Conservation (phyloP, 2,113 vertebrate species). For the Brevimyrus niger region DNA sequence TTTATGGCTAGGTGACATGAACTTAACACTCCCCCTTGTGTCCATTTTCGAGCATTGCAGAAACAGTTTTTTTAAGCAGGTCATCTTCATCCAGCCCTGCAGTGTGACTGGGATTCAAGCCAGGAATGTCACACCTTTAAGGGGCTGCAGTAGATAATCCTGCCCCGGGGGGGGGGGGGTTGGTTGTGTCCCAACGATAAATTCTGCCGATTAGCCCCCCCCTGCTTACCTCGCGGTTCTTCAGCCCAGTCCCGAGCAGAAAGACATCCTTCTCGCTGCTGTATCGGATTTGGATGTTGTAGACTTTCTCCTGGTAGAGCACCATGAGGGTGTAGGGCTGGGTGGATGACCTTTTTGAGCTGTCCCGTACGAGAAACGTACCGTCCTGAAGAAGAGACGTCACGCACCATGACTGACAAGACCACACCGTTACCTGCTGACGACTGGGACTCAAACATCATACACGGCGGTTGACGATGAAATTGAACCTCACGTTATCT, state of each 20-base stretch:
- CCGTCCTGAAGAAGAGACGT: conserved; percentile 69
- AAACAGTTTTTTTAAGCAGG: not conserved
- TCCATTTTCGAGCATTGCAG: not conserved
- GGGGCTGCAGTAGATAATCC: not conserved
- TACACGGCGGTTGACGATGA: not conserved
- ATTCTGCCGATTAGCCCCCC: not conserved
- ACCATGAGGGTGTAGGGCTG: conserved; percentile 94
- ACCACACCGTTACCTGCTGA: not conserved
- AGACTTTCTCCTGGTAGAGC: conserved; percentile 84
- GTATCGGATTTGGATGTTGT: conserved; percentile 88
- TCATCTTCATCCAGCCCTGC: not conserved
- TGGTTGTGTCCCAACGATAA: not conserved
- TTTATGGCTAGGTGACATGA: not conserved
- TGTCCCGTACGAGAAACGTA: conserved; percentile 87
- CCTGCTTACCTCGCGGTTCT: conserved; percentile 75
- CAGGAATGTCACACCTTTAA: not conserved
- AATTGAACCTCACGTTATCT: not conserved
- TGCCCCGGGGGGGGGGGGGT: not conserved
- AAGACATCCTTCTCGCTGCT: conserved; percentile 62
- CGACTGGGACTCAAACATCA: not conserved
- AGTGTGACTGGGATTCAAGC: not conserved
- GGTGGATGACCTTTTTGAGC: conserved; percentile 65
- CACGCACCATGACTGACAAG: not conserved
- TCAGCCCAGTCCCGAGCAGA: conserved; percentile 79
- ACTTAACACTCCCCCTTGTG: not conserved